These are phyloP conservation scores for Brachyptera putata DNA, from an alignment of 2,888 invertebrate genomes.

Conservation along the genomic window DNA sequence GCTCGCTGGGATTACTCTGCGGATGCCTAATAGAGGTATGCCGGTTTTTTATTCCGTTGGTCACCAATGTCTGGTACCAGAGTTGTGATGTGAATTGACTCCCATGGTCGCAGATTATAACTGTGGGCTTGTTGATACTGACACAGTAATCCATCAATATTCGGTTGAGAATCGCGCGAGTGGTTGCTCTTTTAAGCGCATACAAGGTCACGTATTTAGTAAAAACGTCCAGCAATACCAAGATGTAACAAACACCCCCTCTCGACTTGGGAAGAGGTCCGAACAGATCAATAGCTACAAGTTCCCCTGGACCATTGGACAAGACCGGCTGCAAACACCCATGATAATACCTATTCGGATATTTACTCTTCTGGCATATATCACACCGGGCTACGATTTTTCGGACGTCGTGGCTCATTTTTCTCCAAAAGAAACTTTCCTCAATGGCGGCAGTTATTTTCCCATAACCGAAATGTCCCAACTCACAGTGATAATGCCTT, in stretches of 20 bases:
- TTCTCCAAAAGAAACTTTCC: background rate
- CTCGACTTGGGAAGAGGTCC: conserved; percentile 33
- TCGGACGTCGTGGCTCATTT: background rate
- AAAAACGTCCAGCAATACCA: conserved; percentile 12
- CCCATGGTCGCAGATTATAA: conserved; percentile 6
- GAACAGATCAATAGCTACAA: conserved; percentile 33
- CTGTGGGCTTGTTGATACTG: background rate
- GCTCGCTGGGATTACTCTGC: conserved; percentile 7
- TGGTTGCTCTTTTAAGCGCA: conserved; percentile 19
- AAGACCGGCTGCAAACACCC: background rate
- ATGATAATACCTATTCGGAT: background rate
- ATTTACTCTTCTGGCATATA: conserved; percentile 22
- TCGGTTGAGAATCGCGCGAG: background rate
- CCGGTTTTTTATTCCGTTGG: conserved; percentile 17
- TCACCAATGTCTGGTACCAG: background rate
- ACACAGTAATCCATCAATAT: background rate
- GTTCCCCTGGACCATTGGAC: conserved; percentile 26
- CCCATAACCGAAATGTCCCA: background rate
- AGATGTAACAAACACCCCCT: background rate
- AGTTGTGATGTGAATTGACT: conserved; percentile 1
- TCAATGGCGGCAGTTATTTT: background rate
- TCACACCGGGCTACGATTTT: conserved; percentile 15
- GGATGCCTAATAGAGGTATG: conserved; percentile 28
- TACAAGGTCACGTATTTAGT: conserved; percentile 17
- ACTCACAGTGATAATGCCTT: background rate